Evolutionary conservation across 2,113 vertebrate species (phyloP).

Genomic region (sheep (Ovis aries)): ARS-UI_Ramb_v3.0 NC_056059.1:103458501-103459000

Average conservation of each 20-base stretch:
- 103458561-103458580: no score
- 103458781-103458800: neutral
- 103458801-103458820: neutral
- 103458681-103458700: neutral
- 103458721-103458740: neutral
- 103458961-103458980: accelerated
- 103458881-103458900: neutral
- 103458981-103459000: neutral
- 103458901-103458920: accelerated
- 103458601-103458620: accelerated
- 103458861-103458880: accelerated
- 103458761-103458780: neutral
- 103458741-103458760: neutral
- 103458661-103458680: neutral
- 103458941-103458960: neutral
- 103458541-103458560: neutral
- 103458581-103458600: neutral
- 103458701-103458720: neutral
- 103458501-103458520: neutral
- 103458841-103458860: neutral
- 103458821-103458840: neutral
- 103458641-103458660: neutral
- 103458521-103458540: neutral
- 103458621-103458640: accelerated
- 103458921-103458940: neutral